Conservation (phyloP, 1,140 invertebrate genomes). For the Tetramorium simillimum region DNA sequence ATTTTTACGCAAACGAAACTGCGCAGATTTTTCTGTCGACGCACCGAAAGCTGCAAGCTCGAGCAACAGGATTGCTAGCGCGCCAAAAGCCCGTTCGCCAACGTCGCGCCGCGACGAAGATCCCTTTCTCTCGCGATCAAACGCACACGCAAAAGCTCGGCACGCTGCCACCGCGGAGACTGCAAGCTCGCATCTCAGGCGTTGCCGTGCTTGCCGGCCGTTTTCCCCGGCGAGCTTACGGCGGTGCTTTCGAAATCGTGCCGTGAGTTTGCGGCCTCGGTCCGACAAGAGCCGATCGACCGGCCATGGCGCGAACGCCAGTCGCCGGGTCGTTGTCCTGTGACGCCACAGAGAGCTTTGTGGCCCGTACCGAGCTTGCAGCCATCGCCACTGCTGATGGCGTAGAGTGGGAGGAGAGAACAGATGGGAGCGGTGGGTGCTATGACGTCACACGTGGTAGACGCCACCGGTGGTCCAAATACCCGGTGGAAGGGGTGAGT, state of each 20-base stretch:
- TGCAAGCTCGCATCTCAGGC: conserved; percentile 65
- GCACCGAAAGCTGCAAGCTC: neutral
- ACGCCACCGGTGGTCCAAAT: conserved; percentile 49
- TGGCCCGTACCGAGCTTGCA: conserved; percentile 63
- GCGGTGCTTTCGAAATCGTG: conserved; percentile 62
- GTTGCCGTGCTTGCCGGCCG: conserved; percentile 24
- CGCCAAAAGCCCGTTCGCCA: conserved; percentile 2
- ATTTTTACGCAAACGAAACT: neutral
- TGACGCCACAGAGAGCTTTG: conserved; percentile 68
- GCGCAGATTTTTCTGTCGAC: neutral
- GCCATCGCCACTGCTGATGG: conserved; percentile 62
- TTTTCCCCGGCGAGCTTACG: conserved; percentile 43
- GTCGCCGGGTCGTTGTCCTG: conserved; percentile 73
- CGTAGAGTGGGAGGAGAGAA: conserved; percentile 20
- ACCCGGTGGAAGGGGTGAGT: conserved; percentile 34
- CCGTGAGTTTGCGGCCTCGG: conserved; percentile 11
- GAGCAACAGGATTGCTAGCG: neutral
- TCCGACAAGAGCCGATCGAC: conserved; percentile 28
- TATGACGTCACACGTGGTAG: conserved; percentile 66
- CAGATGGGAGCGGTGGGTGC: conserved; percentile 6
- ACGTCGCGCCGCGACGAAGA: conserved; percentile 16
- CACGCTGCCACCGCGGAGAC: conserved; percentile 61
- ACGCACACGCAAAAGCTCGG: conserved; percentile 44
- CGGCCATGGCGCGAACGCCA: conserved; percentile 19
- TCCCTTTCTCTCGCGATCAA: conserved; percentile 6